phyloP scores from a whole-genome alignment of 2,797 vertebrate species.

The Pterois miles region DNA sequence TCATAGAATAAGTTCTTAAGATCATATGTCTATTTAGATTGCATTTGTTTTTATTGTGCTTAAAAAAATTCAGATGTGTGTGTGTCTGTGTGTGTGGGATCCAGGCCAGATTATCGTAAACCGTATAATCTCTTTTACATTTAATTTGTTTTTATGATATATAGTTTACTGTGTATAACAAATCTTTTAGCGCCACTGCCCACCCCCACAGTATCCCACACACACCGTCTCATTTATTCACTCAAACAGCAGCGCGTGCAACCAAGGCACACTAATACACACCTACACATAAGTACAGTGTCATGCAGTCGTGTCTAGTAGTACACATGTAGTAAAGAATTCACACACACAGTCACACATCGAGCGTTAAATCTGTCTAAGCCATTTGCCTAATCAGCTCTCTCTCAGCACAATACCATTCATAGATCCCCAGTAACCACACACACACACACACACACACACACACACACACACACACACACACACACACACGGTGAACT shows the following conservation, averaged over 20 bases:
- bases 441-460: background rate
- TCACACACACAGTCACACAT: constrained; percentile 18
- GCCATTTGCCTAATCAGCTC: constrained; percentile 70
- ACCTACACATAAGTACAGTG: constrained; percentile 13
- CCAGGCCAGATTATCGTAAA: constrained; percentile 30
- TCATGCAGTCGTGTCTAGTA: constrained; percentile 16
- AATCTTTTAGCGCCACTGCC: constrained; percentile 18
- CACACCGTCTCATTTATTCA: constrained; percentile 1
- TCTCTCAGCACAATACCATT: constrained; percentile 63
- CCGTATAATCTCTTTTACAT: constrained; percentile 19
- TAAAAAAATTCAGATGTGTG: background rate
- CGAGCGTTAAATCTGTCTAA: constrained; percentile 71
- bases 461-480: constrained; percentile 1
- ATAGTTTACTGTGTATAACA: constrained; percentile 13
- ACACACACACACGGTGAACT: background rate
- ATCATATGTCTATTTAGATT: background rate
- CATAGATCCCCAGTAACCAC: constrained; percentile 42
- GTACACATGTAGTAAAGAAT: constrained; percentile 38
- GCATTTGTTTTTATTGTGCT: too few species aligned
- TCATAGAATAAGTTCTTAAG: background rate
- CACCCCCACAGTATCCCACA: background rate
- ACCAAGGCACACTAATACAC: constrained; percentile 6
- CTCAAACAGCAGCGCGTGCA: background rate
- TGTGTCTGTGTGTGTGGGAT: too few species aligned
- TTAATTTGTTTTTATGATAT: constrained; percentile 22